Conservation (phyloP, 2,113 vertebrate genomes). For the Melanocharis versteri region DNA sequence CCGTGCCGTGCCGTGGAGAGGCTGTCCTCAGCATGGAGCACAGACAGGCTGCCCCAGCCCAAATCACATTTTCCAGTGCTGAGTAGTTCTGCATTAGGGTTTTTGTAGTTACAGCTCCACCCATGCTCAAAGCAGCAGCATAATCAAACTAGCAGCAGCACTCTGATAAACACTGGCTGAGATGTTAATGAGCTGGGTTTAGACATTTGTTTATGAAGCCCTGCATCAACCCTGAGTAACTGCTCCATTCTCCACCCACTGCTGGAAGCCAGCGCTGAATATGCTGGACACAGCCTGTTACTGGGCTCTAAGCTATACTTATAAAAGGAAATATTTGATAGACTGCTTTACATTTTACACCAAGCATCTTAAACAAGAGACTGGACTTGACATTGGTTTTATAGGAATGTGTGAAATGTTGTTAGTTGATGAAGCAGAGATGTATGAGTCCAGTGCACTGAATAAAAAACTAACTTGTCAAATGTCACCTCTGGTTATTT, state of each 20-base stretch:
- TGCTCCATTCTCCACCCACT: neutral
- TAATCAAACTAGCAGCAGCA: neutral
- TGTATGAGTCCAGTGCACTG: neutral
- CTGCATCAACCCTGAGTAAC: neutral
- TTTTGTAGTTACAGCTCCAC: neutral
- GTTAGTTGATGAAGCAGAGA: neutral
- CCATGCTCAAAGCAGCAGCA: neutral
- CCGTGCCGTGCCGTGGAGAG: accelerated
- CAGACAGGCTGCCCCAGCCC: neutral
- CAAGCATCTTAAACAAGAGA: neutral
- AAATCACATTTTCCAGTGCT: neutral
- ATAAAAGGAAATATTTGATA: neutral
- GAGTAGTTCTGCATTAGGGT: neutral
- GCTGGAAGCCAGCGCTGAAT: neutral
- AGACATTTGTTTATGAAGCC: neutral
- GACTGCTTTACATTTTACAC: slow-evolving; percentile 7
- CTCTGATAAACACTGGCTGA: neutral
- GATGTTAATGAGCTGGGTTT: neutral
- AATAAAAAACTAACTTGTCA: slow-evolving; percentile 46
- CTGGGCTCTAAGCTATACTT: neutral
- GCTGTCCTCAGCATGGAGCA: accelerated
- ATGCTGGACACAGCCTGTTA: neutral
- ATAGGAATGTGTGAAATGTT: neutral
- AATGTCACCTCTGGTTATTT: neutral
- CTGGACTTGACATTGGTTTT: neutral